phyloP scores from a whole-genome alignment of 2,113 vertebrate species.

The Merops nubicus region DNA sequence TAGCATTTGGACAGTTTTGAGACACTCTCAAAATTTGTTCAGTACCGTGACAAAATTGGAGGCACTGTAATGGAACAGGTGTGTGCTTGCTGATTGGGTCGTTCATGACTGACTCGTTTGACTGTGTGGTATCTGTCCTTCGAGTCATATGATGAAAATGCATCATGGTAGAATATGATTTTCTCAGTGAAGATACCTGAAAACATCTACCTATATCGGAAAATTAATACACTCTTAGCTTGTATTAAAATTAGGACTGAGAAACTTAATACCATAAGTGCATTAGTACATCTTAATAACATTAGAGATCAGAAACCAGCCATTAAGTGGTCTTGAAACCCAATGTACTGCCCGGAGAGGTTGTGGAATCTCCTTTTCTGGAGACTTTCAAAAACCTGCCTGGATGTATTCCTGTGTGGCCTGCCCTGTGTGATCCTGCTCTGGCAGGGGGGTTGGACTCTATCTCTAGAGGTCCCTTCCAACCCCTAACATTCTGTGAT shows the following conservation, averaged over 20 bases:
- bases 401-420: no score
- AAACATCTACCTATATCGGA: neutral
- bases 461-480: no score
- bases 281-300: neutral
- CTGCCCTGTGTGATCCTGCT: no score
- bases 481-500: no score
- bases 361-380: no score
- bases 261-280: neutral
- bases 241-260: neutral
- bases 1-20: neutral
- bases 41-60: neutral
- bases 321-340: neutral
- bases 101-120: neutral
- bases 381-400: no score
- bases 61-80: neutral
- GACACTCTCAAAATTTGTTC: neutral
- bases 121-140: neutral
- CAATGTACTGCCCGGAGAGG: no score
- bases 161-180: accelerated
- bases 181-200: neutral
- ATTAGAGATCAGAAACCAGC: neutral
- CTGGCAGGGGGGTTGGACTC: no score
- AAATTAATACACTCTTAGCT: neutral
- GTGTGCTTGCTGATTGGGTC: neutral
- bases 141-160: neutral